Base-by-base conservation (phyloP, 2,888 invertebrate species). In the Scaptodrosophila latifasciaeformis region DNA sequence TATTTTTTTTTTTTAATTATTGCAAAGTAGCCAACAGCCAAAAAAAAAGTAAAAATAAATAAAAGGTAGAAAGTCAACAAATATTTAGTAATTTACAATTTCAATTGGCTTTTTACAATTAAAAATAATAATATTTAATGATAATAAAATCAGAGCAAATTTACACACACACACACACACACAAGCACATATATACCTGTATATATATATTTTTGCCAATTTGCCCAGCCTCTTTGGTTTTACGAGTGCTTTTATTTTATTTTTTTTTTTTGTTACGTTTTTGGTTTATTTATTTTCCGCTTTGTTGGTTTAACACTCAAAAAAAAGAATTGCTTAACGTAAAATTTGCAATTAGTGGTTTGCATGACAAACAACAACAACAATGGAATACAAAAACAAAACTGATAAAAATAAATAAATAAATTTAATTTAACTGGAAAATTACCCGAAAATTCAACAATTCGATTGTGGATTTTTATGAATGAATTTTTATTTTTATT, bases 331-430 rank as follows among this genome's bases (percentile, higher is more conserved):
- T 37, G 37, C 37, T 37, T 6, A n/a, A 31, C 27, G 34, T 31
- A 59, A 54, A 50, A 57, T 54, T 50, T 60, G 67, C 69, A 70
- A 72, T 70, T 72, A 70, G 64, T 49, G 50, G 45, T 15, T 30
- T 27, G 48, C 48, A 46, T 3, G 24, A 7, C 3, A 24, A 7
- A 24, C 3, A 24, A 24, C 24, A 24, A 24, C 24, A n/a, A n/a
- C n/a, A n/a, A n/a, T n/a, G n/a, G n/a, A n/a, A n/a, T n/a, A n/a
- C n/a, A n/a, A n/a, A n/a, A n/a, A n/a, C n/a, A n/a, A n/a, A n/a
- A n/a, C n/a, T n/a, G n/a, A n/a, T n/a, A n/a, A n/a, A n/a, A n/a
- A 24, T 24, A 24, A 24, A 24, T 7, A 24, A 24, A 24, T 24
- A 24, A 24, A 5, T 5, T 5, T 24, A 24, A 24, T 24, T 24